Conservation (phyloP, 2,888 invertebrate species). For the Achlya flavicornis region DNA sequence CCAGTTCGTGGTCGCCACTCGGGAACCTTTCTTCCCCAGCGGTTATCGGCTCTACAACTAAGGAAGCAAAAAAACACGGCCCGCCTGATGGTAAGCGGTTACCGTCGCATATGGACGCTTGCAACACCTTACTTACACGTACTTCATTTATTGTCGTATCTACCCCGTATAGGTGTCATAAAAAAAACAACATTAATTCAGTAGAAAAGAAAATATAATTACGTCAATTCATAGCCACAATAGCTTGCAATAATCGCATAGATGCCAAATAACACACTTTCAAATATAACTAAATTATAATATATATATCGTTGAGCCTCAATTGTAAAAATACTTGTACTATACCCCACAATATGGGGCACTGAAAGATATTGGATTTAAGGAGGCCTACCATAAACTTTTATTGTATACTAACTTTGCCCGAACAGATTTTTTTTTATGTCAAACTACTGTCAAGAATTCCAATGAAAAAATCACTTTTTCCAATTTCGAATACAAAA, state of each 20-base stretch:
- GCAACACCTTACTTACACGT: no score
- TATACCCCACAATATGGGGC: not conserved
- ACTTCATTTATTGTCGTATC: not conserved
- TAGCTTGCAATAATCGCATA: slow-evolving; percentile 10
- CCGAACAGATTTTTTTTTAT: no score
- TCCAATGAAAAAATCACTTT: no score
- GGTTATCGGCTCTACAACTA: no score
- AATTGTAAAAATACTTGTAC: slow-evolving; percentile 1
- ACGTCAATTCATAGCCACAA: slow-evolving; percentile 12
- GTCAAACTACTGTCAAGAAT: no score
- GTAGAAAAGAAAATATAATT: slow-evolving; percentile 19
- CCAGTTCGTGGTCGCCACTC: no score
- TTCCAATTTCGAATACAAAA: no score
- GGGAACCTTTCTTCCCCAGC: no score
- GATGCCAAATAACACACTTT: slow-evolving; percentile 9
- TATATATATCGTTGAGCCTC: not conserved
- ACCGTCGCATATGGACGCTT: no score
- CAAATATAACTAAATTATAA: not conserved
- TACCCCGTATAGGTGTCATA: not conserved
- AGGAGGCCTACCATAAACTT: not conserved
- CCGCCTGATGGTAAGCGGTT: no score
- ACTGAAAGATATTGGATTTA: not conserved
- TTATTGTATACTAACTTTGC: no score
- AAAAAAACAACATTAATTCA: slow-evolving; percentile 8
- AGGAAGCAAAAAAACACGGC: no score